phyloP scores from a whole-genome alignment of 2,888 invertebrate species.

The Conomelus anceps region DNA sequence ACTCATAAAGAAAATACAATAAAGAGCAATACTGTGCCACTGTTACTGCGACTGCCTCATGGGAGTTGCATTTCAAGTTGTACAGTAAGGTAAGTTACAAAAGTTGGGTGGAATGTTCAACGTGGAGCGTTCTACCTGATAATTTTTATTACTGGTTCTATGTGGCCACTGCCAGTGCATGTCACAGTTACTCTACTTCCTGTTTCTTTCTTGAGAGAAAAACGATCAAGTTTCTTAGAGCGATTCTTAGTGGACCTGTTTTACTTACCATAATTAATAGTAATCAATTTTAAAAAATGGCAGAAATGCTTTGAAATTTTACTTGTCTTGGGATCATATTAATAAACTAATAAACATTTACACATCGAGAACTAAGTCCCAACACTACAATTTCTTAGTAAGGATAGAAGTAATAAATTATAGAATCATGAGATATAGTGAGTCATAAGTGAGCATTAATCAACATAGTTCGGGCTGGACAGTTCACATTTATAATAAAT shows the following conservation, averaged over 20 bases:
- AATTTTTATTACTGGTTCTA: neutral
- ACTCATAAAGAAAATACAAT: neutral
- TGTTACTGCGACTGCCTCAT: neutral
- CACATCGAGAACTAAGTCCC: too few relatives aligned
- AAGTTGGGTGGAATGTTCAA: neutral
- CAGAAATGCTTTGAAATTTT: too few relatives aligned
- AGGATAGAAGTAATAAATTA: too few relatives aligned
- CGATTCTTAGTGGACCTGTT: neutral
- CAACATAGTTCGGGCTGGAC: too few relatives aligned
- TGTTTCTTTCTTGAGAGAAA: neutral
- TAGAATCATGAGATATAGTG: too few relatives aligned
- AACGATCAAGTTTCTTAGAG: neutral
- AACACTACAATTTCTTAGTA: too few relatives aligned
- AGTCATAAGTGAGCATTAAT: too few relatives aligned
- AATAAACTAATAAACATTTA: too few relatives aligned
- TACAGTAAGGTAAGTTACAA: neutral
- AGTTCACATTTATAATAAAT: too few relatives aligned
- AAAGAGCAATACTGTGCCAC: neutral
- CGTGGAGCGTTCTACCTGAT: neutral
- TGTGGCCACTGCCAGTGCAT: too few relatives aligned
- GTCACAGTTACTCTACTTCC: neutral
- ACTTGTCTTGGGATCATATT: too few relatives aligned
- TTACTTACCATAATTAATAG: neutral
- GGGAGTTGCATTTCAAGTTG: neutral
- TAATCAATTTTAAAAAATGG: too few relatives aligned